Conservation (phyloP, 2,888 invertebrate species). For the Labia minor region DNA sequence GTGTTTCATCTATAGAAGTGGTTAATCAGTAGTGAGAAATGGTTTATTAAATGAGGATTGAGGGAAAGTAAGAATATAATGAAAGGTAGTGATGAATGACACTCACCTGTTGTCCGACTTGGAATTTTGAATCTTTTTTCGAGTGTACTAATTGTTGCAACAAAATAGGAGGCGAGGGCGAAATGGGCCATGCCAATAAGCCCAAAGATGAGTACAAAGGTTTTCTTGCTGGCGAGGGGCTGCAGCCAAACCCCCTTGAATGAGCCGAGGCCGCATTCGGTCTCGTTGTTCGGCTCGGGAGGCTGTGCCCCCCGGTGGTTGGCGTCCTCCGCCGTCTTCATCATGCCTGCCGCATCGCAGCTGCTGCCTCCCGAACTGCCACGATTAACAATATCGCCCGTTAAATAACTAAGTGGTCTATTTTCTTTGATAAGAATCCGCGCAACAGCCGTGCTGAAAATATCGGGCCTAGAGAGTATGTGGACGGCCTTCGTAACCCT, state of each 20-base stretch:
- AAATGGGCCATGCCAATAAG: slow-evolving; percentile 28
- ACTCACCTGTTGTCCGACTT: slow-evolving; percentile 30
- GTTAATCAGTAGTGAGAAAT: no score
- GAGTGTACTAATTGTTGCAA: slow-evolving; percentile 30
- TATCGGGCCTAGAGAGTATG: not conserved
- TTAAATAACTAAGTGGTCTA: slow-evolving; percentile 13
- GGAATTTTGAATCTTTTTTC: slow-evolving; percentile 32
- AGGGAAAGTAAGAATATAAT: not conserved
- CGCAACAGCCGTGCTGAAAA: slow-evolving; percentile 13
- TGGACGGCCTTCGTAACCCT: no score
- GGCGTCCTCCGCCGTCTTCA: not conserved
- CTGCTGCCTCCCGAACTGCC: not conserved
- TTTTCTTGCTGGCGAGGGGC: slow-evolving; percentile 28
- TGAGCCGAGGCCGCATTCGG: slow-evolving; percentile 28
- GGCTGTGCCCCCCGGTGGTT: not conserved
- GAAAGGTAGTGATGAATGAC: not conserved
- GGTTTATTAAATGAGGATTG: no score
- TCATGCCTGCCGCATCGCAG: not conserved
- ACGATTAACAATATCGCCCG: not conserved
- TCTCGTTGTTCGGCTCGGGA: slow-evolving; percentile 16
- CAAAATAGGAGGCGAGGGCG: slow-evolving; percentile 30
- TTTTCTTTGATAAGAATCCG: slow-evolving; percentile 13
- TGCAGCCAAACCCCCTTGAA: slow-evolving; percentile 29
- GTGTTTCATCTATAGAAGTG: no score
- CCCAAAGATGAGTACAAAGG: slow-evolving; percentile 29